Evolutionary conservation across 2,888 invertebrate species (phyloP).

Genomic region (Cephus rjabovi): DNA sequence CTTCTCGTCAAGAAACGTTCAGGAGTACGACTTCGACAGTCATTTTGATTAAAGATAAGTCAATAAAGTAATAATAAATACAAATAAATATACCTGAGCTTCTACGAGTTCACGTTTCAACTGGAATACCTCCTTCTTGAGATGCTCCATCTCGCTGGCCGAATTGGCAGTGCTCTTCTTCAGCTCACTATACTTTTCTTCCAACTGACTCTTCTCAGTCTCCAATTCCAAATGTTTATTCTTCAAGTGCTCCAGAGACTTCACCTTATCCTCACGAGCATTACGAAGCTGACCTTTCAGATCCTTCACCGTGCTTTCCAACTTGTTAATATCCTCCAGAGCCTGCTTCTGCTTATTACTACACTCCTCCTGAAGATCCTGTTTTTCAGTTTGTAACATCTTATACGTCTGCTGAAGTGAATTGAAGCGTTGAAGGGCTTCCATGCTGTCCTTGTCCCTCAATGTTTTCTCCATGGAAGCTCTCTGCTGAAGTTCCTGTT

Average conservation of each 20-base stretch:
- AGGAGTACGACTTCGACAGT: not conserved
- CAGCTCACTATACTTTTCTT: slow-evolving; percentile 51
- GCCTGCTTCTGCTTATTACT: slow-evolving; percentile 52
- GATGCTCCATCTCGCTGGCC: slow-evolving; percentile 47
- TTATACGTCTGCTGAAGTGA: slow-evolving; percentile 59
- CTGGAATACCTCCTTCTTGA: slow-evolving; percentile 55
- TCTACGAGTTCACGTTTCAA: slow-evolving; percentile 51
- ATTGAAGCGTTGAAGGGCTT: slow-evolving; percentile 57
- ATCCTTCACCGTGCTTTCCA: slow-evolving; percentile 48
- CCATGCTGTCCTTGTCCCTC: slow-evolving; percentile 56
- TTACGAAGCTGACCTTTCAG: slow-evolving; percentile 47
- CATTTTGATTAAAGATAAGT: not conserved
- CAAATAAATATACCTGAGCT: slow-evolving; percentile 40
- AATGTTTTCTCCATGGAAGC: slow-evolving; percentile 56
- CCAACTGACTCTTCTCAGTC: slow-evolving; percentile 47
- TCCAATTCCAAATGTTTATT: slow-evolving; percentile 51
- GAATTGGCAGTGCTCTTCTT: slow-evolving; percentile 39
- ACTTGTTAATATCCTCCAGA: slow-evolving; percentile 43
- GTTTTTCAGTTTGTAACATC: slow-evolving; percentile 52
- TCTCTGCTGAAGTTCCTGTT: slow-evolving; percentile 59
- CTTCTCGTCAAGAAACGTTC: not conserved
- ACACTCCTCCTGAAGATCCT: slow-evolving; percentile 57
- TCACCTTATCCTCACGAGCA: slow-evolving; percentile 46
- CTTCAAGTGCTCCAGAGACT: slow-evolving; percentile 54
- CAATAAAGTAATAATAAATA: not conserved